A percentile compares a stretch with the other conserved stretches of the same genome.
phyloP scores from a whole-genome alignment of 2,888 invertebrate genomes.

The Chloroclysta siterata region DNA sequence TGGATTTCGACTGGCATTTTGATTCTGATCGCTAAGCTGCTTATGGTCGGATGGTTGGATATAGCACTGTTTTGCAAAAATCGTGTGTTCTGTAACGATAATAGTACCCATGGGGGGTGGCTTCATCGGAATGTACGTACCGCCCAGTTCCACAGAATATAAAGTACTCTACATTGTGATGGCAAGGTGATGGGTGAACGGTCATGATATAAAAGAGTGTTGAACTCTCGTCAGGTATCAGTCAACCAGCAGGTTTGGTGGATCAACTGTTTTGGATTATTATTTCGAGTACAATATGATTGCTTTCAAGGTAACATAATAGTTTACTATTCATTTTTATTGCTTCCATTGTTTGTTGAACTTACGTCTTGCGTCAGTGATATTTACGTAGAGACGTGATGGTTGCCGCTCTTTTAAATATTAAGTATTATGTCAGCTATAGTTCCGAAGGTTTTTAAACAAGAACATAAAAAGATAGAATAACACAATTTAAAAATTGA shows the following conservation, averaged over 20 bases:
- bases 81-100: constrained; percentile 50
- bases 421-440: background rate
- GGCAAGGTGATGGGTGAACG: constrained; percentile 49
- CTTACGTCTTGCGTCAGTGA: background rate
- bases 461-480: too few species aligned
- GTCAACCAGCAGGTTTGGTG: constrained; percentile 41
- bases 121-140: constrained; percentile 49
- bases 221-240: constrained; percentile 42
- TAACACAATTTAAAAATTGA: too few species aligned
- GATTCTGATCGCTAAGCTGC: background rate
- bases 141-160: constrained; percentile 39
- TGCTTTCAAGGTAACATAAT: constrained; percentile 37
- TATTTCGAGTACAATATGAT: constrained; percentile 36
- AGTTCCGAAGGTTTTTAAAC: background rate
- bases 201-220: constrained; percentile 43
- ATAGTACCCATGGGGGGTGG: constrained; percentile 58
- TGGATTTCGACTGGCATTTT: too few species aligned
- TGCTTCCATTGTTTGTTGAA: constrained; percentile 19
- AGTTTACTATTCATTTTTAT: constrained; percentile 7
- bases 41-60: background rate
- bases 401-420: background rate
- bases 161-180: constrained; percentile 11
- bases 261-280: constrained; percentile 32
- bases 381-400: background rate
- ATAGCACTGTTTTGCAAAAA: constrained; percentile 22